Base-by-base conservation (phyloP, 2,888 invertebrate genomes). In the Chalcis sispes region DNA sequence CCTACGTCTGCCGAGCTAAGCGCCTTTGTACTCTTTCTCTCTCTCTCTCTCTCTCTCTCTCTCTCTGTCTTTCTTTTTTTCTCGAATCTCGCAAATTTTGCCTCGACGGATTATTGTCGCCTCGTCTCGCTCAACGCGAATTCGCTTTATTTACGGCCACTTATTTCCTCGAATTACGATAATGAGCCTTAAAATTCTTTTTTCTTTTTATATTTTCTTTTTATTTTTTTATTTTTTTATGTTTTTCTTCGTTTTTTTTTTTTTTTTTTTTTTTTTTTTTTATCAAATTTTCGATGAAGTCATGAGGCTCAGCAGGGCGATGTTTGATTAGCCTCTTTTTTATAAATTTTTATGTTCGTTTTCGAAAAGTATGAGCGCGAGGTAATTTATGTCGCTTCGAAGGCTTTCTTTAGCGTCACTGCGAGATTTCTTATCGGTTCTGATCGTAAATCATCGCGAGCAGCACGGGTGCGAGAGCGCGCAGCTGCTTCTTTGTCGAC, bases 301-400 rank as follows among this genome's bases (percentile, higher is more conserved):
- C 27, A 1, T 29, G 23, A n/a, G n/a, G n/a, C n/a, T n/a, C n/a
- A n/a, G n/a, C n/a, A n/a, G n/a, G 27, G 18, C 54, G 42, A 7
- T 25, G 25, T 29, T 54, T 23, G 42, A 54, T 54, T 54, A 23
- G 20, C 46, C 23, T 50, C 50, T 13, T 46, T 27, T 10, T 65
- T 50, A 50, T 50, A 50, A 3, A 2, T 42, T 42, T 42, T 42
- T 42, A 13, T 42, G 2, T 42, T 42, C 15, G 32, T 46, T 72
- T 58, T 50, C 20, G 46, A 64, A 42, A 65, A 32, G 46, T 52
- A 69, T 69, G 56, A 15, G 36, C 27, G 59, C n/a, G 32, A 27
- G 18, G 59, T 79, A 77, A 74, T 79, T 77, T 77, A 79, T 79
- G 72, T 72, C 73, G 64, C 59, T 56, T 73, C 69, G 73, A 73